Evolutionary conservation across 2,113 vertebrate species (phyloP).

Genomic region (Taurulus bubalis): DNA sequence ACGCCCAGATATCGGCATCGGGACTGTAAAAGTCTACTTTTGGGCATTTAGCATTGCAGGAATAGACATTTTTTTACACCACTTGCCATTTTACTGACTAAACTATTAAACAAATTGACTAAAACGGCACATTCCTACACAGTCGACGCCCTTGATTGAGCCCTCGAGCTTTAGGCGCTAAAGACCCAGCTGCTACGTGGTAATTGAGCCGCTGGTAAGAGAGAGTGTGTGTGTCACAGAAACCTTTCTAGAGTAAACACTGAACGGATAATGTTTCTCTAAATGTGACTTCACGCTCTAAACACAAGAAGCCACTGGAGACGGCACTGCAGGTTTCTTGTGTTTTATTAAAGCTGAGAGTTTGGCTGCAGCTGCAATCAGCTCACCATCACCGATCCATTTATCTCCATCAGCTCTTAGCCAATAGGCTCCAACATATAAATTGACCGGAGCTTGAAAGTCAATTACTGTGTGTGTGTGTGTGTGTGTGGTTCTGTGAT

Average conservation of each 20-base stretch:
- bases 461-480: slow-evolving; percentile 37
- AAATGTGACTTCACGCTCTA: not conserved
- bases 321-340: not conserved
- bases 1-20: no score
- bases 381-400: not conserved
- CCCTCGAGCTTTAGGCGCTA: not conserved
- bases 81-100: not conserved
- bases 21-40: no score
- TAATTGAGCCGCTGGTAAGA: not conserved
- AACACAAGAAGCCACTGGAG: not conserved
- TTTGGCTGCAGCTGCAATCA: not conserved
- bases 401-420: slow-evolving; percentile 39
- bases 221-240: not conserved
- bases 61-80: no score
- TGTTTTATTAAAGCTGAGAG: not conserved
- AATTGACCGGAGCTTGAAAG: slow-evolving; percentile 59
- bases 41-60: no score
- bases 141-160: not conserved
- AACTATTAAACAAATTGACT: not conserved
- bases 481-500: slow-evolving; percentile 26
- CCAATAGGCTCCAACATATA: slow-evolving; percentile 24
- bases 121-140: not conserved
- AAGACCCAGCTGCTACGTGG: not conserved
- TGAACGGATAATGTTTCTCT: not conserved
- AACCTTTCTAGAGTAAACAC: not conserved